Percentiles rank a stretch among this genome's conserved stretches.
Evolutionary conservation across 35 echinoderm and acorn worm genomes (phyloP).

Genomic region (Eucidaris tribuloides): DNA sequence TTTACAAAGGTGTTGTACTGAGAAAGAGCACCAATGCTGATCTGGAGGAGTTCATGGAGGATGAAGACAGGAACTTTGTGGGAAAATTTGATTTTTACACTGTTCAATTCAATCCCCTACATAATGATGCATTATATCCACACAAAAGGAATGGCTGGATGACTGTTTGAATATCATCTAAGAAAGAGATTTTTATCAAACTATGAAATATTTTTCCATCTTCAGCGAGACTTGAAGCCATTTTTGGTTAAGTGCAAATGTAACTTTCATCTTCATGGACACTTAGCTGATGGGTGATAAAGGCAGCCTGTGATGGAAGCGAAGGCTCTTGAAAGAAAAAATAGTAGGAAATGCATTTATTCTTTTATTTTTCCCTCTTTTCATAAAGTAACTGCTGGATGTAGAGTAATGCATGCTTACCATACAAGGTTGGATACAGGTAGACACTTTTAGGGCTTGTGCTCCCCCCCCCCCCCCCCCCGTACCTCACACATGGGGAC

Average conservation of each 20-base stretch:
- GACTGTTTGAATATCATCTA: conserved; percentile 17
- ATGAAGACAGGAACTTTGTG: conserved; percentile 39
- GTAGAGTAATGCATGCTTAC: no score
- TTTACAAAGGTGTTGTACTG: conserved; percentile 50
- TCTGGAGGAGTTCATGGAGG: conserved; percentile 38
- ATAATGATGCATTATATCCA: background rate
- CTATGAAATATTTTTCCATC: background rate
- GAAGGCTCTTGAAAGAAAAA: background rate
- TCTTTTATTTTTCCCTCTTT: background rate
- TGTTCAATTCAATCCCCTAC: conserved; percentile 35
- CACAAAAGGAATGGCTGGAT: conserved; percentile 25
- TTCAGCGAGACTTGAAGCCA: background rate
- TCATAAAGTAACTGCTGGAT: background rate
- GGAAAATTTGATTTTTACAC: conserved; percentile 63
- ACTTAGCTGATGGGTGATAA: background rate
- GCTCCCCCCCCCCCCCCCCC: background rate
- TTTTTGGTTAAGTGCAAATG: background rate
- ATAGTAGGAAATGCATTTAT: background rate
- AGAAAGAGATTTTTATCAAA: background rate
- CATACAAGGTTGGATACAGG: no score
- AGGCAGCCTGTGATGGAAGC: background rate
- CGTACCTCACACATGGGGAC: no score
- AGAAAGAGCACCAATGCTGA: conserved; percentile 55
- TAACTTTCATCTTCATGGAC: background rate
- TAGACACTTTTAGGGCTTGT: background rate